Percentiles rank a stretch among this genome's conserved stretches.
Conservation (phyloP, 2,797 vertebrate species). For the Cynodonichthys magdalenae region DNA sequence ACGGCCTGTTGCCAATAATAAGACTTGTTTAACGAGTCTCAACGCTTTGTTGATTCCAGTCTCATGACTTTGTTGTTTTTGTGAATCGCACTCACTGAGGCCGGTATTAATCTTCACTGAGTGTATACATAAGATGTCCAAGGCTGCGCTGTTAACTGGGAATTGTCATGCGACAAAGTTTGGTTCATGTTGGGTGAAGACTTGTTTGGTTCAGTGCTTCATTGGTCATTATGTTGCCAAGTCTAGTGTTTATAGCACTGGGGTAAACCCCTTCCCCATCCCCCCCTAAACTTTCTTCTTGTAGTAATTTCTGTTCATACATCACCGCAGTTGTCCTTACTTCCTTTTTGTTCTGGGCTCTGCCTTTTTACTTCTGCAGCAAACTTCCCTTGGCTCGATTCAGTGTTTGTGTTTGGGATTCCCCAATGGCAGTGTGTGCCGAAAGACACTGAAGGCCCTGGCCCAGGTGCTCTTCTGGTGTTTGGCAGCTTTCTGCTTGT, state of each 20-base stretch:
- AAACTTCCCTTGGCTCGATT: slow-evolving; percentile 56
- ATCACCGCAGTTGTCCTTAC: slow-evolving; percentile 20
- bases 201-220: slow-evolving; percentile 55
- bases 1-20: slow-evolving; percentile 68
- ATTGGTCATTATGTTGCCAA: slow-evolving; percentile 48
- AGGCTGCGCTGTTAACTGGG: slow-evolving; percentile 56
- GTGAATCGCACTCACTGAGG: slow-evolving; percentile 68
- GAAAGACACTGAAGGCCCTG: slow-evolving; percentile 49
- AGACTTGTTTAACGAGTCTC: slow-evolving; percentile 77
- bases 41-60: slow-evolving; percentile 74
- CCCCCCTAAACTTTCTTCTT: slow-evolving; percentile 28
- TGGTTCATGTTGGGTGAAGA: slow-evolving; percentile 56
- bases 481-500: slow-evolving; percentile 45
- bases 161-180: slow-evolving; percentile 73
- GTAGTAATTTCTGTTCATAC: slow-evolving; percentile 21
- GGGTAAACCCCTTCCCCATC: slow-evolving; percentile 43
- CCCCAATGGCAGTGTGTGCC: slow-evolving; percentile 69
- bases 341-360: slow-evolving; percentile 11
- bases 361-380: slow-evolving; percentile 40
- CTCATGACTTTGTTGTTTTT: slow-evolving; percentile 70
- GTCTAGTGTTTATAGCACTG: slow-evolving; percentile 51
- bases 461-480: slow-evolving; percentile 61
- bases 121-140: slow-evolving; percentile 77
- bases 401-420: slow-evolving; percentile 76
- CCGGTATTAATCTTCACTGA: slow-evolving; percentile 66